These are phyloP conservation scores for Dorcus parallelipipedus DNA, from an alignment of 2,888 invertebrate species.

Conservation along the genomic window DNA sequence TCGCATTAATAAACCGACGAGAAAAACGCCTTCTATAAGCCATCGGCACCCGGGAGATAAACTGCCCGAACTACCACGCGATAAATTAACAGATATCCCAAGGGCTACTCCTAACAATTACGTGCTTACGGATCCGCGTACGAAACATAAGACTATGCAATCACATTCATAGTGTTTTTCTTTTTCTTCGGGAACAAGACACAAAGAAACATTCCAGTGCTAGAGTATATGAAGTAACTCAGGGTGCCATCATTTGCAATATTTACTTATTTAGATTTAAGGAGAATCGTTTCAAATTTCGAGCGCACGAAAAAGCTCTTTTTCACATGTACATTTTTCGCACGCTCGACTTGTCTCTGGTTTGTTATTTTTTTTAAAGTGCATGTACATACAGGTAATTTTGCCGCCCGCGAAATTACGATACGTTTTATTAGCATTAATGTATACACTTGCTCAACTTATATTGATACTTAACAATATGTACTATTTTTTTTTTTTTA, in stretches of 20 bases:
- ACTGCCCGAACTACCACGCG: conserved; percentile 64
- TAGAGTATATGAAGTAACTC: conserved; percentile 41
- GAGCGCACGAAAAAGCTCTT: conserved; percentile 15
- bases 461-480: conserved; percentile 26
- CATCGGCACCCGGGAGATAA: conserved; percentile 77
- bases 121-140: conserved; percentile 51
- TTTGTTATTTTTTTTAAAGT: conserved; percentile 10
- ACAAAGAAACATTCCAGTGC: conserved; percentile 37
- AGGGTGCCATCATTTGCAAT: conserved; percentile 46
- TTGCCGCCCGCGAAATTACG: conserved; percentile 10
- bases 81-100: conserved; percentile 42
- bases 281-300: conserved; percentile 2
- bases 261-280: not conserved
- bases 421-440: conserved; percentile 35
- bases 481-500: conserved; percentile 26
- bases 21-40: conserved; percentile 55
- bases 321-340: conserved; percentile 6
- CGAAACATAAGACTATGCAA: conserved; percentile 48
- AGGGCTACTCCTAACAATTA: conserved; percentile 70
- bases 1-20: conserved; percentile 56
- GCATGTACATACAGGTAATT: conserved; percentile 17
- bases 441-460: conserved; percentile 49
- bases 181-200: not conserved
- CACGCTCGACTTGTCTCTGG: conserved; percentile 11
- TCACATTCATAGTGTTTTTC: conserved; percentile 39